Percentiles rank a stretch among this genome's conserved stretches.
Evolutionary conservation across 2,888 invertebrate genomes (phyloP).

Genomic region (Pyrgus malvae): DNA sequence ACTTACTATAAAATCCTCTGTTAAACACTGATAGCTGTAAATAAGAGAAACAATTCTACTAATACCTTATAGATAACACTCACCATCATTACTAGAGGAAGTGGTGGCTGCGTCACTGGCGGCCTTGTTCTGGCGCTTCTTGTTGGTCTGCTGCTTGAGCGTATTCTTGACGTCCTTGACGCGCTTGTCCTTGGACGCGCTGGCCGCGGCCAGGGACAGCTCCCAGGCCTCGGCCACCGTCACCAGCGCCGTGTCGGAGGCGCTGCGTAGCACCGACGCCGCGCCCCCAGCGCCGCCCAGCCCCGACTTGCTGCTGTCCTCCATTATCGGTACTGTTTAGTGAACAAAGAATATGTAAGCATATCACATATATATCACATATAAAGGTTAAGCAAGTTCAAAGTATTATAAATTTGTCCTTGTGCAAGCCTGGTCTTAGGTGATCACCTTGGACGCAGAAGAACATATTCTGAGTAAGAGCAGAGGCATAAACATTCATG

Average conservation of each 20-base stretch:
- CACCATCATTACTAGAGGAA: slow-evolving; percentile 52
- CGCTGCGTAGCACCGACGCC: slow-evolving; percentile 72
- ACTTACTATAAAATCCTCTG: no score
- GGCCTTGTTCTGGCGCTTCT: slow-evolving; percentile 61
- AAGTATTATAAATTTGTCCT: no score
- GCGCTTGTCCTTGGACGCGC: slow-evolving; percentile 94
- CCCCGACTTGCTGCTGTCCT: slow-evolving; percentile 50
- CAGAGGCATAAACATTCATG: no score
- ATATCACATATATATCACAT: no score
- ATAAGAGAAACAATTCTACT: no score
- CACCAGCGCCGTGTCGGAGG: slow-evolving; percentile 90
- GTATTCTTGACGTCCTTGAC: slow-evolving; percentile 91
- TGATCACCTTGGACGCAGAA: no score
- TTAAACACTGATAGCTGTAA: no score
- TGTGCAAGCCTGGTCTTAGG: no score
- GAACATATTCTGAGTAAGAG: no score
- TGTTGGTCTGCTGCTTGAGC: slow-evolving; percentile 65
- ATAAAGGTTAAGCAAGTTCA: no score
- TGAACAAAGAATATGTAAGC: neutral
- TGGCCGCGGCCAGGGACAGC: slow-evolving; percentile 92
- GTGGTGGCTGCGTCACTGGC: slow-evolving; percentile 48
- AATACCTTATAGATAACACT: no score
- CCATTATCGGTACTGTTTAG: slow-evolving; percentile 55
- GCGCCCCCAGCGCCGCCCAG: slow-evolving; percentile 38
- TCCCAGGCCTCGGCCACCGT: slow-evolving; percentile 90